phyloP scores from a whole-genome alignment of 2,113 vertebrate species.

The Melanerpes aurifrons region DNA sequence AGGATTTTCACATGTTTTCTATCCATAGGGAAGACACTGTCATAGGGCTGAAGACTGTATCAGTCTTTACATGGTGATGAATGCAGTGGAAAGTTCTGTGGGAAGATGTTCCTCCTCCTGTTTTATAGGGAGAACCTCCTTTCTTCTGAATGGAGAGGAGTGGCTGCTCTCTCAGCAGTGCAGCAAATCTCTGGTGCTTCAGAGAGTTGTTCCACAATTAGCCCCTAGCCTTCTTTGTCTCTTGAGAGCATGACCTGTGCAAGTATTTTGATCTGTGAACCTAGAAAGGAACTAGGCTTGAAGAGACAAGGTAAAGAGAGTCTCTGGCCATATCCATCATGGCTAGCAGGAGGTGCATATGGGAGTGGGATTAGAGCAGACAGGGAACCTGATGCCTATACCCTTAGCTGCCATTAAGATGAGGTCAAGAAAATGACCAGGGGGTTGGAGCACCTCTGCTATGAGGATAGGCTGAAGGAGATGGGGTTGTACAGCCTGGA shows the following conservation, averaged over 20 bases:
- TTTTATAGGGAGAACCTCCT: background rate
- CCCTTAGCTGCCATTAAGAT: background rate
- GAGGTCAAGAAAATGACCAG: background rate
- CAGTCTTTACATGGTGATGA: background rate
- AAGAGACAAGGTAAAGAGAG: background rate
- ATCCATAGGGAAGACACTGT: background rate
- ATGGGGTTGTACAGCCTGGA: too few species aligned
- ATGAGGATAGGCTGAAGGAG: too few species aligned
- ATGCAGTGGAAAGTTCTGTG: background rate
- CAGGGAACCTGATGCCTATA: background rate
- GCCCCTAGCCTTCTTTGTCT: background rate
- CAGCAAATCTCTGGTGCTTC: background rate
- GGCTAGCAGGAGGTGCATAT: background rate
- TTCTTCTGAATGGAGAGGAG: background rate
- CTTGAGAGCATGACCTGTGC: rapidly evolving
- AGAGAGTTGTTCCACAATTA: background rate
- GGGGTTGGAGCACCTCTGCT: too few species aligned
- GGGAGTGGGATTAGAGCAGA: background rate
- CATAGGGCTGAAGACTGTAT: background rate
- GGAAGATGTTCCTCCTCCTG: background rate
- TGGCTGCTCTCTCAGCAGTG: background rate
- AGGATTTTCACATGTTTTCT: background rate
- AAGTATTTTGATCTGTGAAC: background rate
- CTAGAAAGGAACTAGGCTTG: background rate
- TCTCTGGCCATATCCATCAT: background rate